Evolutionary conservation across 2,113 vertebrate species (phyloP).

Genomic region (Labrus mixtus): DNA sequence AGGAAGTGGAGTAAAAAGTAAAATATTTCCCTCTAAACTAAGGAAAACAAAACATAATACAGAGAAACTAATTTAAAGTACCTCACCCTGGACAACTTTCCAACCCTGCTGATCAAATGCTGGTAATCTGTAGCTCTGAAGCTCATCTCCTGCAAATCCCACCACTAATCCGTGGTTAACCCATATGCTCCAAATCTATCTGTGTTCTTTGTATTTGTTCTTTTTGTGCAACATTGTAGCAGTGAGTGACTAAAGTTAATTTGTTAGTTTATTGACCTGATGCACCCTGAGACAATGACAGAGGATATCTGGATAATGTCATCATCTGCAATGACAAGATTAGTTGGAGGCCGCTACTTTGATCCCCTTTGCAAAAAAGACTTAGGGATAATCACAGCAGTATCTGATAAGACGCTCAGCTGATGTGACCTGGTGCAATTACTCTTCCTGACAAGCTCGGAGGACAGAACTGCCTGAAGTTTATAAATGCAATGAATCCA

Average conservation of each 20-base stretch:
- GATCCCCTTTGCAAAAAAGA: slow-evolving; percentile 47
- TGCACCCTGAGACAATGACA: slow-evolving; percentile 31
- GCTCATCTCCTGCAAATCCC: slow-evolving; percentile 70
- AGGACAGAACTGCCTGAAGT: background rate
- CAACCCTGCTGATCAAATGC: slow-evolving; percentile 29
- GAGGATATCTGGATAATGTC: slow-evolving; percentile 48
- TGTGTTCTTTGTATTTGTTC: slow-evolving; percentile 13
- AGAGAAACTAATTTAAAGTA: background rate
- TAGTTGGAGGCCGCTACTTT: slow-evolving; percentile 39
- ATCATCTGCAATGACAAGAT: slow-evolving; percentile 40
- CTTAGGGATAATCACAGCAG: slow-evolving; percentile 56
- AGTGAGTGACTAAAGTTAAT: slow-evolving; percentile 20
- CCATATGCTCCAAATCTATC: slow-evolving; percentile 48
- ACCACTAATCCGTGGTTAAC: slow-evolving; percentile 56
- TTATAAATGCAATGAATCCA: background rate
- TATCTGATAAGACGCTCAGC: slow-evolving; percentile 56
- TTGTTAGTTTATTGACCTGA: slow-evolving; percentile 42
- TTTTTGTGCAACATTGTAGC: slow-evolving; percentile 30
- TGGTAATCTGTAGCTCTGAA: slow-evolving; percentile 65
- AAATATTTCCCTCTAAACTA: background rate
- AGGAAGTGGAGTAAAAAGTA: background rate
- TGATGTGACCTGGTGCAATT: slow-evolving; percentile 35
- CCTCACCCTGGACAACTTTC: slow-evolving; percentile 13
- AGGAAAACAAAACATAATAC: background rate
- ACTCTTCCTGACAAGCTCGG: slow-evolving; percentile 10